Evolutionary conservation across 2,113 vertebrate species (phyloP).

Genomic region (Riparia riparia): DNA sequence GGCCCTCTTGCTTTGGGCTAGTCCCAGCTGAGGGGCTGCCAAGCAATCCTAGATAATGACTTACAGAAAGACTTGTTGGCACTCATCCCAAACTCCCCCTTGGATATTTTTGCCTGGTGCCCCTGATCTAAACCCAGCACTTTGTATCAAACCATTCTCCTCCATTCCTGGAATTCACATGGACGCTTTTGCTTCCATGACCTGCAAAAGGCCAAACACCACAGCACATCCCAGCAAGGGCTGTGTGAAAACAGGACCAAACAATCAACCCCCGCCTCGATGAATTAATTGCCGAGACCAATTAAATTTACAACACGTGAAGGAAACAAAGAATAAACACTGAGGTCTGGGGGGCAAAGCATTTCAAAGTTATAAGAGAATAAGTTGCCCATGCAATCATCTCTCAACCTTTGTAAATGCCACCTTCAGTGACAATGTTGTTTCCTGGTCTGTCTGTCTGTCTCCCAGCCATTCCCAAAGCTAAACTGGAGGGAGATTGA

Average conservation of each 20-base stretch:
- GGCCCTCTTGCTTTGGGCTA: rapidly evolving
- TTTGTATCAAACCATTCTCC: background rate
- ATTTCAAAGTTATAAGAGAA: background rate
- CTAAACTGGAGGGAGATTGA: background rate
- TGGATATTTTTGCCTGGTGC: background rate
- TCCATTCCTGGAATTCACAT: background rate
- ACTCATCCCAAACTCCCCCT: background rate
- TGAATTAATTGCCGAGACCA: background rate
- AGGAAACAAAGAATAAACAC: background rate
- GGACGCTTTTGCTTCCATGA: rapidly evolving
- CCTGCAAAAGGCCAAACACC: background rate
- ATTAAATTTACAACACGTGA: background rate
- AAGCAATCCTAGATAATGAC: background rate
- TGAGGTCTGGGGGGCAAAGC: background rate
- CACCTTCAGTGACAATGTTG: background rate
- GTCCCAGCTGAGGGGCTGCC: background rate
- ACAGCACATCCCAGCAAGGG: background rate
- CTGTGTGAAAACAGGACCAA: background rate
- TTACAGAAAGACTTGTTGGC: background rate
- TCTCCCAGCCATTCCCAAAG: background rate
- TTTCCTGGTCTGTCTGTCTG: background rate
- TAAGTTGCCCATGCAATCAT: rapidly evolving
- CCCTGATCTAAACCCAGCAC: background rate
- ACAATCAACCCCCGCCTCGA: background rate
- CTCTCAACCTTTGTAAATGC: background rate